Evolutionary conservation across 2,797 vertebrate species (phyloP).

Genomic region (Cossypha dichroa): DNA sequence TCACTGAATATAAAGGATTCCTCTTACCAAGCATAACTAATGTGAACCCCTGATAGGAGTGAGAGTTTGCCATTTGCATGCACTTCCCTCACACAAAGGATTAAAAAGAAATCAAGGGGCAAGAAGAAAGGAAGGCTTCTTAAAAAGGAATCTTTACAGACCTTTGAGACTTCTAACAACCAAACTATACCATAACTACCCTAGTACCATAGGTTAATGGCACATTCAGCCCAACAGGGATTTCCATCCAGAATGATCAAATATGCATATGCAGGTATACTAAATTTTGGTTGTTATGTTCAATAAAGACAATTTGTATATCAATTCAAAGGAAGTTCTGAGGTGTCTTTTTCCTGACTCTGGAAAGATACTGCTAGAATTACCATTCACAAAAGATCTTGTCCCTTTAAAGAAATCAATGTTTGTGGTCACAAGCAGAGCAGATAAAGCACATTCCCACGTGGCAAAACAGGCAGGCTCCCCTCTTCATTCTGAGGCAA

Average conservation of each 20-base stretch:
- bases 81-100: neutral
- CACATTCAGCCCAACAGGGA: neutral
- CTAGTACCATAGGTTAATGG: neutral
- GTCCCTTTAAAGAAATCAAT: neutral
- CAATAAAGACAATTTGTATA: neutral
- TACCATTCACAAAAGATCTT: neutral
- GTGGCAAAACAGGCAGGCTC: neutral
- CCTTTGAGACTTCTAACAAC: neutral
- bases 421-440: neutral
- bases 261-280: accelerated
- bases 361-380: neutral
- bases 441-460: neutral
- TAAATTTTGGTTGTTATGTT: neutral
- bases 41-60: neutral
- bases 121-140: neutral
- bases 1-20: neutral
- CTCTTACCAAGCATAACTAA: neutral
- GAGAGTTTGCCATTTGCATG: neutral
- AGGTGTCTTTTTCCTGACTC: neutral
- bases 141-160: neutral
- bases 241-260: neutral
- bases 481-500: neutral
- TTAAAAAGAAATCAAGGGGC: neutral
- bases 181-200: neutral
- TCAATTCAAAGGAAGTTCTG: neutral